Percentiles rank a stretch among this genome's conserved stretches.
Conservation (phyloP, 2,888 invertebrate genomes). For the Autographa pulchrina region DNA sequence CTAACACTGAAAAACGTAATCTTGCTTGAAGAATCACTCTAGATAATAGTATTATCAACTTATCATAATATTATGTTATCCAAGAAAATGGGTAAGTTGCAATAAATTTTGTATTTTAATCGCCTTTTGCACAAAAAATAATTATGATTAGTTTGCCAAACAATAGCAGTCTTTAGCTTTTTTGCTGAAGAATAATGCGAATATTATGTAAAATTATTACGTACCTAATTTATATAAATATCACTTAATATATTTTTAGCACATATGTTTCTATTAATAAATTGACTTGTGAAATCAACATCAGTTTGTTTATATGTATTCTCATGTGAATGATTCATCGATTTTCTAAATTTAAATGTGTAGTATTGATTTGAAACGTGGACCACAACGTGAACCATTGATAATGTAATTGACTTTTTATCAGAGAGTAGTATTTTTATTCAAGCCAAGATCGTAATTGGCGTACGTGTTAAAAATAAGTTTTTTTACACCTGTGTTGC, state of each 20-base stretch:
- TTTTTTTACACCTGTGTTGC: constrained; percentile 25
- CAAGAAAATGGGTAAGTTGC: constrained; percentile 26
- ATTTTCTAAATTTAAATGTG: constrained; percentile 39
- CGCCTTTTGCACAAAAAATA: constrained; percentile 5
- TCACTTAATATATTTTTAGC: too few species aligned
- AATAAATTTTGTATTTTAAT: constrained; percentile 29
- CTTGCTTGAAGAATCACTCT: constrained; percentile 51
- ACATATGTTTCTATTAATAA: constrained; percentile 32
- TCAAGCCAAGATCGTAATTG: background rate
- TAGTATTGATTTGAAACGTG: constrained; percentile 6
- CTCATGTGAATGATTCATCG: constrained; percentile 38
- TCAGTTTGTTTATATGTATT: constrained; percentile 46
- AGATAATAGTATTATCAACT: constrained; percentile 53
- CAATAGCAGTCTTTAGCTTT: background rate
- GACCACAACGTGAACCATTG: constrained; percentile 6
- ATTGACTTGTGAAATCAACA: constrained; percentile 35
- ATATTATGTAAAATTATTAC: too few species aligned
- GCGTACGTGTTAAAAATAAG: constrained; percentile 2
- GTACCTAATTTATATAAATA: too few species aligned
- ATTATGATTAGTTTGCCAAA: background rate
- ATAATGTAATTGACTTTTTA: background rate
- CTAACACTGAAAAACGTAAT: constrained; percentile 49
- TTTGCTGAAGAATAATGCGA: background rate
- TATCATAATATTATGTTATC: constrained; percentile 46
- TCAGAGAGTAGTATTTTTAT: background rate